These are phyloP conservation scores for Gymnoscelis rufifasciata DNA, from an alignment of 2,888 invertebrate genomes.

Conservation along the genomic window DNA sequence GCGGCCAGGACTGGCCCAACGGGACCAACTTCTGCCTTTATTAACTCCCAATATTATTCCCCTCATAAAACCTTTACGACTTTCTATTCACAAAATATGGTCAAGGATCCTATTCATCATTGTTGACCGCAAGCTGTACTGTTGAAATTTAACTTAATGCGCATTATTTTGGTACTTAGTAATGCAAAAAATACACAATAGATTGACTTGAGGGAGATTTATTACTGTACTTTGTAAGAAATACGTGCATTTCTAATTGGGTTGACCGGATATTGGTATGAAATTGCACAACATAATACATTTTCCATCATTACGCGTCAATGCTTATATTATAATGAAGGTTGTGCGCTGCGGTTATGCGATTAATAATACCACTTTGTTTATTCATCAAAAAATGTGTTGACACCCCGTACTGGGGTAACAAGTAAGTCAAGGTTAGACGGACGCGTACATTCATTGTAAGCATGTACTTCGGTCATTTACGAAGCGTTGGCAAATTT, in stretches of 20 bases:
- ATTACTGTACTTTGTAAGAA: background rate
- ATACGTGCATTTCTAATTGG: background rate
- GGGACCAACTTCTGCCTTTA: conserved; percentile 43
- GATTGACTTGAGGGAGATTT: background rate
- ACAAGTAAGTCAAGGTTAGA: conserved; percentile 29
- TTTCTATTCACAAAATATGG: conserved; percentile 44
- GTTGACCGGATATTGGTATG: background rate
- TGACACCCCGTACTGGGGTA: conserved; percentile 13
- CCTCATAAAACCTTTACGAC: conserved; percentile 55
- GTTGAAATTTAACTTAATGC: conserved; percentile 27
- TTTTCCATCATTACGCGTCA: background rate
- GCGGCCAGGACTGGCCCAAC: conserved; percentile 44
- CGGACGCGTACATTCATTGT: conserved; percentile 3
- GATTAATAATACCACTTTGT: conserved; percentile 13
- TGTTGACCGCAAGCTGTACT: conserved; percentile 38
- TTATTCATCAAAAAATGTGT: conserved; percentile 21
- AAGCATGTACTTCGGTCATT: conserved; percentile 1
- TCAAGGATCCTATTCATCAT: conserved; percentile 47
- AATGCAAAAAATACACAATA: background rate
- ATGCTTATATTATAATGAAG: conserved; percentile 7
- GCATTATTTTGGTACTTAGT: conserved; percentile 11
- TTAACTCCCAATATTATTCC: conserved; percentile 44
- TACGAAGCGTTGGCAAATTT: conserved; percentile 29
- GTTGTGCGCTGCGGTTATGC: conserved; percentile 4
- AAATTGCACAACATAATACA: background rate